phyloP scores from a whole-genome alignment of 2,888 invertebrate genomes.

The Cerastoderma edule region DNA sequence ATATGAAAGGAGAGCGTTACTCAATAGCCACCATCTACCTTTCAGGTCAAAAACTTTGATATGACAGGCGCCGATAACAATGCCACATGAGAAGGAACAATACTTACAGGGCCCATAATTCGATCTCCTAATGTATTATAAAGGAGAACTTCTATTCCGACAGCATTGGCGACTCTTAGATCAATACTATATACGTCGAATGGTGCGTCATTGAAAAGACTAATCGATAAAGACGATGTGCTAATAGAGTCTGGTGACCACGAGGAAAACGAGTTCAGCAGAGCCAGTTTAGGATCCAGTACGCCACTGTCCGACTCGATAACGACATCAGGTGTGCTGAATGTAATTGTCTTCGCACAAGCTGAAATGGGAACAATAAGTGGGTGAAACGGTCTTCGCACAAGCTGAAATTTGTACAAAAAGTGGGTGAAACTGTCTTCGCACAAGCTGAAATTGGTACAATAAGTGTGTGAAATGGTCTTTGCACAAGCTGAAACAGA shows the following conservation, averaged over 20 bases:
- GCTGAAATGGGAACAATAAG: too few relatives aligned
- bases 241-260: background rate
- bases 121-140: background rate
- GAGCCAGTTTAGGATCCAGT: background rate
- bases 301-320: background rate
- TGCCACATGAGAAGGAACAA: too few relatives aligned
- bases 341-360: slow-evolving; percentile 12
- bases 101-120: slow-evolving; percentile 1
- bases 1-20: too few relatives aligned
- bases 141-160: background rate
- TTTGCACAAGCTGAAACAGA: too few relatives aligned
- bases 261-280: background rate
- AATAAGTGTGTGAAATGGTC: too few relatives aligned
- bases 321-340: background rate
- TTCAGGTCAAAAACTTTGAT: too few relatives aligned
- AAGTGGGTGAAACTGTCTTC: too few relatives aligned
- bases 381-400: too few relatives aligned
- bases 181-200: slow-evolving; percentile 7
- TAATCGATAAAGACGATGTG: background rate
- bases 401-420: too few relatives aligned
- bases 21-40: too few relatives aligned
- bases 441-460: too few relatives aligned
- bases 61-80: too few relatives aligned
- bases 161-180: background rate
- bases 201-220: background rate